These are phyloP conservation scores for Pseudomyrmex cubaensis DNA, from an alignment of 1,140 invertebrate species.

Conservation along the genomic window DNA sequence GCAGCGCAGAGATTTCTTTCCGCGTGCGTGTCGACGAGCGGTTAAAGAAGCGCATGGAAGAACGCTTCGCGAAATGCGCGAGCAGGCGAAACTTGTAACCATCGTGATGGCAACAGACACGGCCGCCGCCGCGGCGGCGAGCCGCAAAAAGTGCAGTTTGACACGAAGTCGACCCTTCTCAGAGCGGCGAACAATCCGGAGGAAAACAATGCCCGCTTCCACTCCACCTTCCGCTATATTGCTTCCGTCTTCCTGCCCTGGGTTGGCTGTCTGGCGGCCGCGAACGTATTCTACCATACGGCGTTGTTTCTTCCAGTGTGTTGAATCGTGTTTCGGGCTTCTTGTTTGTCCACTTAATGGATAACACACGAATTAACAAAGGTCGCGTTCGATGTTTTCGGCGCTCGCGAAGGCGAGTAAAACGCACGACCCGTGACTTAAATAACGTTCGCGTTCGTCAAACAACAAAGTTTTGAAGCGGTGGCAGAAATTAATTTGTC, in stretches of 20 bases:
- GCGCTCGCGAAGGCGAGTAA: constrained; percentile 26
- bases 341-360: constrained; percentile 62
- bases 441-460: constrained; percentile 25
- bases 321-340: constrained; percentile 35
- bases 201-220: constrained; percentile 71
- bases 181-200: constrained; percentile 62
- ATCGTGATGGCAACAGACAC: constrained; percentile 64
- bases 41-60: constrained; percentile 60
- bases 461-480: not conserved
- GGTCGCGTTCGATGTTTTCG: constrained; percentile 47
- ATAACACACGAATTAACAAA: constrained; percentile 60
- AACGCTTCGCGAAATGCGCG: constrained; percentile 63
- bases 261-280: constrained; percentile 41
- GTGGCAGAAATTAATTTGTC: constrained; percentile 5
- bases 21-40: constrained; percentile 58
- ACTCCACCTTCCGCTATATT: constrained; percentile 49
- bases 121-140: constrained; percentile 17
- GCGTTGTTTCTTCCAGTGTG: constrained; percentile 52
- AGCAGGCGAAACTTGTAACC: constrained; percentile 49
- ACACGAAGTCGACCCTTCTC: constrained; percentile 71
- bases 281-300: constrained; percentile 36
- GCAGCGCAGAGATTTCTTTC: constrained; percentile 61
- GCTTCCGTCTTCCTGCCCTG: constrained; percentile 23
- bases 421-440: constrained; percentile 12
- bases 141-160: constrained; percentile 67